phyloP scores from a whole-genome alignment of 2,797 vertebrate genomes.

The Capromys pilorides region DNA sequence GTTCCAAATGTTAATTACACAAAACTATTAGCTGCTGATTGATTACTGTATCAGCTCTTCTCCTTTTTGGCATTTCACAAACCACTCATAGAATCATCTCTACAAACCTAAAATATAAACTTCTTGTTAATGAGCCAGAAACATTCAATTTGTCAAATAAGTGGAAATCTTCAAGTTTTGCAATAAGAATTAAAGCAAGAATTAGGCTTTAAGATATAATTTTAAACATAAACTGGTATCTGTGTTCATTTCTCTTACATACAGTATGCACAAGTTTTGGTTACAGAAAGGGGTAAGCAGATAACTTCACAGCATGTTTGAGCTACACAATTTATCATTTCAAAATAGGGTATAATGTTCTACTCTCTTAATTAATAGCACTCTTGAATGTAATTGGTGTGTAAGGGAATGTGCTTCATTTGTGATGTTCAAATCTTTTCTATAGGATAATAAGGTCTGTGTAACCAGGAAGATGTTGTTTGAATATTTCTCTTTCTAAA shows the following conservation, averaged over 20 bases:
- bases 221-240: constrained; percentile 28
- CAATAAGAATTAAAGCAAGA: not conserved
- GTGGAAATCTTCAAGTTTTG: constrained; percentile 3
- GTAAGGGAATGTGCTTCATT: not conserved
- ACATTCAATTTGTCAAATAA: not conserved
- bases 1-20: not conserved
- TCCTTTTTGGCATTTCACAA: not conserved
- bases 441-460: constrained; percentile 6
- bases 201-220: not conserved
- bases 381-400: not conserved
- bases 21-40: not conserved
- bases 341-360: not conserved
- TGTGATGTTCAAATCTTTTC: not conserved
- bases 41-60: not conserved
- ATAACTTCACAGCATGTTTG: constrained; percentile 14
- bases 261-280: not conserved
- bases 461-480: not conserved
- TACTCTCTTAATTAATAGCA: not conserved
- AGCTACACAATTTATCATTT: not conserved
- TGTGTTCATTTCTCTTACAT: not conserved
- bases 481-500: constrained; percentile 2
- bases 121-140: constrained; percentile 1
- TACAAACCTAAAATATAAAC: not conserved
- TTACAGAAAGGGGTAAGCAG: not conserved
- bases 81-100: not conserved